Evolutionary conservation across 1,140 invertebrate genomes (phyloP).

Genomic region (Ooceraea biroi): DNA sequence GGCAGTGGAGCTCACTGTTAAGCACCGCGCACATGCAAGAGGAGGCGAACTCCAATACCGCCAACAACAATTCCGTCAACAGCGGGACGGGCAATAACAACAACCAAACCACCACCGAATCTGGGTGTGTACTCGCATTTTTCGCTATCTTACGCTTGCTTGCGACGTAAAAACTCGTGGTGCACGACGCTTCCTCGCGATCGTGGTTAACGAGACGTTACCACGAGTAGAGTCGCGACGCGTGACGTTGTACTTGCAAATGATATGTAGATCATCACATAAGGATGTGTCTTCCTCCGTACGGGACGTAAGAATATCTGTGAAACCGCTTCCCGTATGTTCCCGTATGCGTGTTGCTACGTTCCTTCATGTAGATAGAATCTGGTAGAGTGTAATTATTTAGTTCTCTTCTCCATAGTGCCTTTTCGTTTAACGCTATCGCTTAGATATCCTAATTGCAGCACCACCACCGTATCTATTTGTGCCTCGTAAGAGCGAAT

Average conservation of each 20-base stretch:
- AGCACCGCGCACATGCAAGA: slow-evolving; percentile 81
- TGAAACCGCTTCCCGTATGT: slow-evolving; percentile 7
- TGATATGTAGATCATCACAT: slow-evolving; percentile 50
- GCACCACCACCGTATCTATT: neutral
- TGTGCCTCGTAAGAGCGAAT: neutral
- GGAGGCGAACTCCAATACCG: slow-evolving; percentile 69
- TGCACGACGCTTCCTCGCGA: slow-evolving; percentile 33
- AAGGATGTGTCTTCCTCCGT: neutral
- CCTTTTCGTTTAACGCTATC: neutral
- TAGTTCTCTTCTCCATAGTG: neutral
- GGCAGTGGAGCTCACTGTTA: slow-evolving; percentile 86
- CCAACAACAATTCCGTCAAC: slow-evolving; percentile 84
- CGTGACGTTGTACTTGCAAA: slow-evolving; percentile 38
- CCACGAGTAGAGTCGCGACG: slow-evolving; percentile 3
- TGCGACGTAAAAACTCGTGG: neutral
- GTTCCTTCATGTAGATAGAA: slow-evolving; percentile 7
- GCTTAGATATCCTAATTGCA: slow-evolving; percentile 10
- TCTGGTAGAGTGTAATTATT: neutral
- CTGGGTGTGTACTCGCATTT: slow-evolving; percentile 82
- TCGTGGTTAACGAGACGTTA: neutral
- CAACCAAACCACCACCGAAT: slow-evolving; percentile 79
- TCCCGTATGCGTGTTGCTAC: neutral
- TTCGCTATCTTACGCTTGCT: slow-evolving; percentile 29
- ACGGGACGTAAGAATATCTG: neutral
- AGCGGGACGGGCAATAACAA: slow-evolving; percentile 80